Evolutionary conservation across 2,797 vertebrate genomes (phyloP), one percentile per base, ranked within the genome.

Genomic region (Gymnodraco acuticeps): DNA sequence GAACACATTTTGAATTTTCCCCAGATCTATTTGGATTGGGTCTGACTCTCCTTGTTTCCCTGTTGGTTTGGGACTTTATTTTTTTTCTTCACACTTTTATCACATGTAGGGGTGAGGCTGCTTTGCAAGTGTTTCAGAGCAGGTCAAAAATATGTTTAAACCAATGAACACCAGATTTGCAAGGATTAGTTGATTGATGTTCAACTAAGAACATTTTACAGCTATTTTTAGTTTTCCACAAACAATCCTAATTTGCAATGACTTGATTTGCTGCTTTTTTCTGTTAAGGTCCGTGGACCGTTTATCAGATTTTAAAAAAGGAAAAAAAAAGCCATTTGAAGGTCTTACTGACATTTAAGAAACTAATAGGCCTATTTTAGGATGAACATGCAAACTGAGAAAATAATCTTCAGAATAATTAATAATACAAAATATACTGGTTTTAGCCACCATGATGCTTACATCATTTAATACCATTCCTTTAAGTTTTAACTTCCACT

Each of bases 401-500:
- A 54, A 27, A 4, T 23, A 58, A 19, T 58, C 1, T 0, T 33
- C 13, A 42, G 10, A 42, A 27, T 52, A 43, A 52, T 52, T 0
- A 4, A 20, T 48, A 38, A 58, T 43, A 10, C 42, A 65, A 45
- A 31, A 10, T 9, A 33, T 13, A 10, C 45, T 1, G 45, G 15
- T 54, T 67, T 41, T 6, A 13, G 0, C 6, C 41, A 1, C 27
- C 0, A 64, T 42, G 14, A 16, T 0, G 3, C 14, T 11, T n/a
- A 17, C 19, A 15, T 50, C 10, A 17, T 41, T 47, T n/a, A 4
- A 45, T 52, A 9, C 1, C 14, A 43, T 5, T 10, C 23, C 47
- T 61, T 42, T 15, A 42, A 38, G 12, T 64, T 63, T 7, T 55
- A 6, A 63, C 63, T 52, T 4, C 33, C 33, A 15, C 20, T 11